phyloP scores from a whole-genome alignment of 2,113 vertebrate species.

The Sturnira hondurensis region DNA sequence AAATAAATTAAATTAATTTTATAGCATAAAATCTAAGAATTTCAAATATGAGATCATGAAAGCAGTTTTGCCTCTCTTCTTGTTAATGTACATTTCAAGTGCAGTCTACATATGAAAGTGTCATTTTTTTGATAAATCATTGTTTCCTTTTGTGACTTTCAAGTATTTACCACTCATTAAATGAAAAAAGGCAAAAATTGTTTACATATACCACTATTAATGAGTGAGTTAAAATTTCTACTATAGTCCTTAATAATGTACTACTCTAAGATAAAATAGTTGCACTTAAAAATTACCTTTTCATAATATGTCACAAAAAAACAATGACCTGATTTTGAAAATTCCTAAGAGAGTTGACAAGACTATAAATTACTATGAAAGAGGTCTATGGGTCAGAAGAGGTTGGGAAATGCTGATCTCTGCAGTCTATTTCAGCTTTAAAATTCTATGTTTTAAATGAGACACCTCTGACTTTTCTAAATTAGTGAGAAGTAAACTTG shows the following conservation, averaged over 20 bases:
- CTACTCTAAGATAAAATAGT: conserved; percentile 52
- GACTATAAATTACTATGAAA: conserved; percentile 63
- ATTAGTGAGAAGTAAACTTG: conserved; percentile 51
- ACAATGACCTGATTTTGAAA: conserved; percentile 64
- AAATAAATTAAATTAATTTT: conserved; percentile 5
- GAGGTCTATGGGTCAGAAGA: conserved; percentile 54
- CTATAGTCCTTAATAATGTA: conserved; percentile 25
- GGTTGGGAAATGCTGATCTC: conserved; percentile 50
- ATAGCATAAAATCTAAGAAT: conserved; percentile 22
- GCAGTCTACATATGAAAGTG: conserved; percentile 34
- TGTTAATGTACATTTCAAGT: conserved; percentile 26
- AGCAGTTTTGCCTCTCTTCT: conserved; percentile 21
- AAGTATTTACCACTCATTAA: conserved; percentile 20
- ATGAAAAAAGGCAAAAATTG: conserved; percentile 19
- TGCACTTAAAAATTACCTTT: conserved; percentile 53
- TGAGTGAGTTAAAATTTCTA: conserved; percentile 12
- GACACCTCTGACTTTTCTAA: conserved; percentile 59
- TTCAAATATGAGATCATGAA: conserved; percentile 19
- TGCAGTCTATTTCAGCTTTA: conserved; percentile 44
- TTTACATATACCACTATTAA: conserved; percentile 35
- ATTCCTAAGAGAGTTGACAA: conserved; percentile 51
- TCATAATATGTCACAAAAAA: conserved; percentile 61
- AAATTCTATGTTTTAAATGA: conserved; percentile 62
- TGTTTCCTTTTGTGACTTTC: conserved; percentile 42
- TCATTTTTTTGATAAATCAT: conserved; percentile 24